phyloP scores from a whole-genome alignment of 2,113 vertebrate genomes.

The Zosterops hypoxanthus region DNA sequence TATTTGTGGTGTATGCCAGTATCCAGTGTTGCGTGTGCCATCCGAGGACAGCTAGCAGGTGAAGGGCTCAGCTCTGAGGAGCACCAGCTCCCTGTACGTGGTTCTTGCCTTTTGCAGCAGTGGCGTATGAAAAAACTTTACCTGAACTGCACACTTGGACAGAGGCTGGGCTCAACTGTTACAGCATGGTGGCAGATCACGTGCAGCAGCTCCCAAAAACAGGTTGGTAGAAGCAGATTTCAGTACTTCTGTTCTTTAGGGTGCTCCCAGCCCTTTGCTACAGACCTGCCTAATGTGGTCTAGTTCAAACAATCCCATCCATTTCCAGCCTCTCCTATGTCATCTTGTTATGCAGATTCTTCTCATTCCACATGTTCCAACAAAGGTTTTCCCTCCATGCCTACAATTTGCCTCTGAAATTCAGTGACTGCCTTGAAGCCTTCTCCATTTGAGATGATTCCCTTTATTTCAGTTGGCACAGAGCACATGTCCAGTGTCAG shows the following conservation, averaged over 20 bases:
- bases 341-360: background rate
- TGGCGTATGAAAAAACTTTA: background rate
- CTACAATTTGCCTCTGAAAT: background rate
- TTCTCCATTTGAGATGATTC: background rate
- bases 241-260: background rate
- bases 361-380: background rate
- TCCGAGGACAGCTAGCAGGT: background rate
- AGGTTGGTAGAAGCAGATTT: background rate
- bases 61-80: background rate
- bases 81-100: rapidly evolving
- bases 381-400: background rate
- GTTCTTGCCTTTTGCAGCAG: background rate
- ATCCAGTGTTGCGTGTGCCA: rapidly evolving
- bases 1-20: background rate
- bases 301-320: background rate
- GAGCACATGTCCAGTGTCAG: background rate
- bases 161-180: background rate
- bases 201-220: background rate
- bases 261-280: background rate
- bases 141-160: background rate
- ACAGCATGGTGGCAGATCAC: background rate
- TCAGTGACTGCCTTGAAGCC: background rate
- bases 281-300: background rate
- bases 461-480: background rate
- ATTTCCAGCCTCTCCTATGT: background rate